Evolutionary conservation across 35 echinoderm and acorn worm species (phyloP).

Genomic region (Holothuria glaberrima): DNA sequence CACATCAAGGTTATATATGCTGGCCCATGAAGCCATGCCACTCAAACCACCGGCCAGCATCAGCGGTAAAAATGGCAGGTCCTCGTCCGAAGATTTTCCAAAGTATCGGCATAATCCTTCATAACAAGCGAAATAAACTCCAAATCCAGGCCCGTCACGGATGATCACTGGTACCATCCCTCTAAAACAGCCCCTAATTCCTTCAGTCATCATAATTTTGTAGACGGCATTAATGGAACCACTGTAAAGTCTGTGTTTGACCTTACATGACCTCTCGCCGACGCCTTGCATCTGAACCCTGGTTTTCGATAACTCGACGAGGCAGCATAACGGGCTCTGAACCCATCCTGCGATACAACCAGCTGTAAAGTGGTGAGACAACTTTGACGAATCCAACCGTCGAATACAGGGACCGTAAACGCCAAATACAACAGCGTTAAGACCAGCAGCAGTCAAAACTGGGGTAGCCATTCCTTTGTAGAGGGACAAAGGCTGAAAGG

Average conservation of each 20-base stretch:
- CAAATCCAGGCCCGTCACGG: slow-evolving; percentile 35
- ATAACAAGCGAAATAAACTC: slow-evolving; percentile 52
- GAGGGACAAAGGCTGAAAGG: not conserved
- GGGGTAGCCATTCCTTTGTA: slow-evolving; percentile 58
- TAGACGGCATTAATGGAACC: slow-evolving; percentile 29
- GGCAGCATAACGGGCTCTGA: slow-evolving; percentile 40
- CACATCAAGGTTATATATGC: slow-evolving; percentile 53
- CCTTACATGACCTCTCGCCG: slow-evolving; percentile 9
- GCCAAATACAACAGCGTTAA: slow-evolving; percentile 57
- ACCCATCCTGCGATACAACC: slow-evolving; percentile 32
- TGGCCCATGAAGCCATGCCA: slow-evolving; percentile 45
- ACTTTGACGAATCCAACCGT: not conserved
- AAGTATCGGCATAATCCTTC: slow-evolving; percentile 17
- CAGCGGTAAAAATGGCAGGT: not conserved
- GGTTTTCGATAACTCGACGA: slow-evolving; percentile 51
- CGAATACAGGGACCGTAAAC: slow-evolving; percentile 26
- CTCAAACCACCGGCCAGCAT: slow-evolving; percentile 43
- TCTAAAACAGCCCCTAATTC: slow-evolving; percentile 52
- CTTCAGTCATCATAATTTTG: slow-evolving; percentile 44
- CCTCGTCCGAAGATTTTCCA: not conserved
- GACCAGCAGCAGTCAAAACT: not conserved
- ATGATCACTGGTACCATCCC: not conserved
- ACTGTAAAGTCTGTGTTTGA: slow-evolving; percentile 32
- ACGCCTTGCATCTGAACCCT: slow-evolving; percentile 66
- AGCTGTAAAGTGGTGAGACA: slow-evolving; percentile 38